Conservation (phyloP, 2,888 invertebrate species). For the Dastarcus helophoroides region DNA sequence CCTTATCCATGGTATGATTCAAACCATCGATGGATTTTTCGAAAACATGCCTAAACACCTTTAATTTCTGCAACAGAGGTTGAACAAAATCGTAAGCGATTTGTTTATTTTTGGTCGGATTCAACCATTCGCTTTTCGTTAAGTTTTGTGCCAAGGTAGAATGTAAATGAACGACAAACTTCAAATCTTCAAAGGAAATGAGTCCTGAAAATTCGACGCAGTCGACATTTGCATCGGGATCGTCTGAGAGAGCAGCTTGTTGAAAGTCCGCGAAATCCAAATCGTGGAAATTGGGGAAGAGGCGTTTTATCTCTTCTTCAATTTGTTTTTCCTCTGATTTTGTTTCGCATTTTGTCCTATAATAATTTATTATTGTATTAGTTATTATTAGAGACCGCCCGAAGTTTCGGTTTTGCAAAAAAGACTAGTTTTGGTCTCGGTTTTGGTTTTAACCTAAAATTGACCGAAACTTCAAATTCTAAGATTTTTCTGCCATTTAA, state of each 20-base stretch:
- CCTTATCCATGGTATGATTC: slow-evolving; percentile 43
- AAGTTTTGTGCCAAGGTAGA: slow-evolving; percentile 45
- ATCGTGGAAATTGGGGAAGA: slow-evolving; percentile 59
- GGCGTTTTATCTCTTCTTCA: slow-evolving; percentile 49
- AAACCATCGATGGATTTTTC: slow-evolving; percentile 42
- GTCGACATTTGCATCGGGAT: slow-evolving; percentile 12
- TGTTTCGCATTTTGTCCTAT: slow-evolving; percentile 50
- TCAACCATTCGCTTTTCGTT: slow-evolving; percentile 50
- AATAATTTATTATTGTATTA: slow-evolving; percentile 10
- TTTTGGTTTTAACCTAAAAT: too few species aligned
- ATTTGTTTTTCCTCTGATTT: slow-evolving; percentile 59
- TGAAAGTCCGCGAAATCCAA: slow-evolving; percentile 59
- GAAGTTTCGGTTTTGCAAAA: slow-evolving; percentile 3
- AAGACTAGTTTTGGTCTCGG: too few species aligned
- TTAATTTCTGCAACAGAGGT: slow-evolving; percentile 48
- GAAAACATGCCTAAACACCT: slow-evolving; percentile 45
- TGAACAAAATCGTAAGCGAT: slow-evolving; percentile 35
- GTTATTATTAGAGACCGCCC: slow-evolving; percentile 1
- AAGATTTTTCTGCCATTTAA: too few species aligned
- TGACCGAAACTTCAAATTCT: too few species aligned
- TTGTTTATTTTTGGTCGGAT: slow-evolving; percentile 32
- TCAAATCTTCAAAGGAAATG: slow-evolving; percentile 41
- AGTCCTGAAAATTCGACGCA: not conserved
- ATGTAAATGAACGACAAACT: slow-evolving; percentile 50
- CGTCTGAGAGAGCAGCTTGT: slow-evolving; percentile 9